A percentile compares a stretch with the other conserved stretches of the same genome.
Conservation (phyloP, 2,888 invertebrate species). For the Philereme transversata region DNA sequence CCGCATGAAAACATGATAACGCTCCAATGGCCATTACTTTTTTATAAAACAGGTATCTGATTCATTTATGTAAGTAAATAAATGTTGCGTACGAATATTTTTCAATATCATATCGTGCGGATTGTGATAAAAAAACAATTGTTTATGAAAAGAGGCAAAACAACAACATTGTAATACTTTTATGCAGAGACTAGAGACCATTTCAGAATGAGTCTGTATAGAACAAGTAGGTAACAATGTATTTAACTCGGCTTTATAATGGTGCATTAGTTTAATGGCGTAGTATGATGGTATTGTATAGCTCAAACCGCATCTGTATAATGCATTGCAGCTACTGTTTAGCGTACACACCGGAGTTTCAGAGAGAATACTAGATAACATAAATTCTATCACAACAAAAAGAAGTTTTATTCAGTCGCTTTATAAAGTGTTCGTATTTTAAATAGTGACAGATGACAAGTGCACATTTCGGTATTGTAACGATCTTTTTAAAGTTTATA, state of each 20-base stretch:
- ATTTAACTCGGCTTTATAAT: constrained; percentile 60
- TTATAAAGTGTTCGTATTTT: neutral
- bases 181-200: neutral
- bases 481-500: constrained; percentile 6
- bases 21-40: constrained; percentile 6
- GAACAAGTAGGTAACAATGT: constrained; percentile 47
- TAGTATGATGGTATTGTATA: constrained; percentile 41
- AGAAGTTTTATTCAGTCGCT: neutral
- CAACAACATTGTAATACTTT: constrained; percentile 8
- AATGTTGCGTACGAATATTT: constrained; percentile 7
- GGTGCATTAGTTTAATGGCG: constrained; percentile 70
- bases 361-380: too few relatives aligned
- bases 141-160: neutral
- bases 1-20: constrained; percentile 6
- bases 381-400: too few relatives aligned
- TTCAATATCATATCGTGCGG: neutral
- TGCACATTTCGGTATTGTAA: neutral
- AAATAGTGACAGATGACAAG: neutral
- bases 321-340: constrained; percentile 37
- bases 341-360: neutral
- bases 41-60: constrained; percentile 1
- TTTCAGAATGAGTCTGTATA: constrained; percentile 6
- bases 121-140: neutral
- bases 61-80: constrained; percentile 6
- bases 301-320: constrained; percentile 50